Evolutionary conservation across 2,113 vertebrate species (phyloP).

Genomic region (Sylvia atricapilla): DNA sequence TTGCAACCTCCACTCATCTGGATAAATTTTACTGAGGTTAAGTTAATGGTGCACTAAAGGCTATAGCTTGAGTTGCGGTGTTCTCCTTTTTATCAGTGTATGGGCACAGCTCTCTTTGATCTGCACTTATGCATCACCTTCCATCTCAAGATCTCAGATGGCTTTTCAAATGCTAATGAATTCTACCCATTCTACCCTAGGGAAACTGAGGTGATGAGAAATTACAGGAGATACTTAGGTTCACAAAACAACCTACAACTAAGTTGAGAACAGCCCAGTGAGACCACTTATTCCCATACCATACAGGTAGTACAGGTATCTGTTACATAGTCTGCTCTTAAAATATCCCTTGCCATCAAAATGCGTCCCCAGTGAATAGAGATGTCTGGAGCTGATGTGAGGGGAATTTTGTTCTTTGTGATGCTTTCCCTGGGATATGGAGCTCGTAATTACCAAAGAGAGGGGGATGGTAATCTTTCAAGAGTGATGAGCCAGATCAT

Average conservation of each 20-base stretch:
- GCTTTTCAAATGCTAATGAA: constrained; percentile 57
- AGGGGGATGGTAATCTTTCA: background rate
- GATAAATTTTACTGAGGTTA: constrained; percentile 53
- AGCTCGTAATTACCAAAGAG: background rate
- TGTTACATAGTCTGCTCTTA: constrained; percentile 4
- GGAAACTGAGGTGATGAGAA: constrained; percentile 52
- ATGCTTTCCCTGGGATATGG: background rate
- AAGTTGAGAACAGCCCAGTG: background rate
- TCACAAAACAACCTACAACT: constrained; percentile 22
- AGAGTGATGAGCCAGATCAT: background rate
- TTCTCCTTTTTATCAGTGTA: constrained; percentile 30
- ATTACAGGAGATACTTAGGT: constrained; percentile 16
- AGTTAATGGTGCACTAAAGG: constrained; percentile 24
- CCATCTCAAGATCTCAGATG: constrained; percentile 21
- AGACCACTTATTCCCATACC: background rate
- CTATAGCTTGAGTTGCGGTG: background rate
- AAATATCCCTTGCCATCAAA: background rate
- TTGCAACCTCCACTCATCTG: background rate
- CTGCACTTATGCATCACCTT: background rate
- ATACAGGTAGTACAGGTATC: constrained; percentile 35
- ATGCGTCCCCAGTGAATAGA: background rate
- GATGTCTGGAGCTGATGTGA: constrained; percentile 28
- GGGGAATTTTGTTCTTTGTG: background rate
- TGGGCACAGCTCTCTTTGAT: constrained; percentile 31
- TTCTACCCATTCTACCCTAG: background rate